Evolutionary conservation across 2,113 vertebrate genomes (phyloP).

Genomic region (Channa argus): DNA sequence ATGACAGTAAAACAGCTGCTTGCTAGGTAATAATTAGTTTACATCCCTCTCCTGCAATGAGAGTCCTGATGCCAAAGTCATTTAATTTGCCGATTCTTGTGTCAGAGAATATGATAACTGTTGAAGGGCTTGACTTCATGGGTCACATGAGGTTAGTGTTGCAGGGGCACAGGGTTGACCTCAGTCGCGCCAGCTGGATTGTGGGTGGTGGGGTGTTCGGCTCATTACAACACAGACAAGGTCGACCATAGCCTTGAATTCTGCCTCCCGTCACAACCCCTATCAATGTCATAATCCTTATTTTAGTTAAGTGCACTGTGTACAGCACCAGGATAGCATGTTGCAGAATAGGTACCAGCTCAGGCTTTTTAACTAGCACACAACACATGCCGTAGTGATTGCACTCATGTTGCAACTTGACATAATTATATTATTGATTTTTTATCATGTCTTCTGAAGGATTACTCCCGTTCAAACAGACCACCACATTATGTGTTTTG

Average conservation of each 20-base stretch:
- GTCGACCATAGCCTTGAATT: conserved; percentile 31
- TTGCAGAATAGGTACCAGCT: conserved; percentile 15
- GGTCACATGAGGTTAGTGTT: conserved; percentile 76
- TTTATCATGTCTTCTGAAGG: background rate
- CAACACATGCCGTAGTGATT: conserved; percentile 21
- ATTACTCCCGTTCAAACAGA: background rate
- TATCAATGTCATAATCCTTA: conserved; percentile 63
- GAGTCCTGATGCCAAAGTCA: conserved; percentile 22
- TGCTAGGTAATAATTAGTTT: conserved; percentile 45
- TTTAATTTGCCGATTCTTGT: conserved; percentile 53
- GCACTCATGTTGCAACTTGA: background rate
- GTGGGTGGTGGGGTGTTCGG: conserved; percentile 48
- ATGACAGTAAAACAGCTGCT: conserved; percentile 18
- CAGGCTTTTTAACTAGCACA: conserved; percentile 12
- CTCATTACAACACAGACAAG: conserved; percentile 26
- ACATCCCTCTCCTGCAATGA: conserved; percentile 23
- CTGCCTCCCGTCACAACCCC: conserved; percentile 22
- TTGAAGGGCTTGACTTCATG: conserved; percentile 72
- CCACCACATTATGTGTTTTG: conserved; percentile 4
- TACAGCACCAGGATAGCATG: conserved; percentile 55
- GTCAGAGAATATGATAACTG: conserved; percentile 62
- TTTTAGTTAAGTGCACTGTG: conserved; percentile 57
- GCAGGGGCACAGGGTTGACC: conserved; percentile 67
- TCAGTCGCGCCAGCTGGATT: conserved; percentile 59
- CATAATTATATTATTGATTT: background rate